Evolutionary conservation across 1,140 invertebrate genomes (phyloP).

Genomic region (Vanessa atalanta): DNA sequence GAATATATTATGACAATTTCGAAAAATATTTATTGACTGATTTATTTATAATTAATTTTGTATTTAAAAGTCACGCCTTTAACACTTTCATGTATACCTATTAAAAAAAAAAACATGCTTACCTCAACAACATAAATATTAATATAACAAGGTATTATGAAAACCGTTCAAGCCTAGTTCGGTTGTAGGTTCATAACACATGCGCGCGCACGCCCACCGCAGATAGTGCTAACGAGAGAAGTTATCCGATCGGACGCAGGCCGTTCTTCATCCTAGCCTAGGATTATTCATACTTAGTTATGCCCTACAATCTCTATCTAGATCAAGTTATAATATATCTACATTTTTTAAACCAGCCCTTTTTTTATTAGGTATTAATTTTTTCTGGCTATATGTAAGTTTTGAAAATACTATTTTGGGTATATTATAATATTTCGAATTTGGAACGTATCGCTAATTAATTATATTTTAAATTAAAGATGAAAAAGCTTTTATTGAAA

Average conservation of each 20-base stretch:
- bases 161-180: slow-evolving; percentile 20
- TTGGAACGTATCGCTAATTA: too few species aligned
- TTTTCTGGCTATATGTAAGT: too few species aligned
- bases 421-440: too few species aligned
- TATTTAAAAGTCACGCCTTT: not conserved
- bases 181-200: slow-evolving; percentile 18
- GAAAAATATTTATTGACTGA: too few species aligned
- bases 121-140: slow-evolving; percentile 17
- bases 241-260: slow-evolving; percentile 38
- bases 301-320: slow-evolving; percentile 11
- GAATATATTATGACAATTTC: too few species aligned
- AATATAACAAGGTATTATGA: slow-evolving; percentile 17
- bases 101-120: not conserved
- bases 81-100: not conserved
- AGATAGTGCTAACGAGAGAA: slow-evolving; percentile 53
- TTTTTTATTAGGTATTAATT: too few species aligned
- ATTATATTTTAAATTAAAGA: too few species aligned
- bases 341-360: not conserved
- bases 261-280: slow-evolving; percentile 28
- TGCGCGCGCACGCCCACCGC: slow-evolving; percentile 38
- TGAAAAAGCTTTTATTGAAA: too few species aligned
- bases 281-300: slow-evolving; percentile 38
- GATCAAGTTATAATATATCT: slow-evolving; percentile 13
- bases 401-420: too few species aligned
- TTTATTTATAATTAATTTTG: too few species aligned